A percentile compares a stretch with the other conserved stretches of the same genome.
These are phyloP conservation scores for Steinernema carpocapsae DNA, from an alignment of 2,888 invertebrate species.

Conservation along the genomic window DNA sequence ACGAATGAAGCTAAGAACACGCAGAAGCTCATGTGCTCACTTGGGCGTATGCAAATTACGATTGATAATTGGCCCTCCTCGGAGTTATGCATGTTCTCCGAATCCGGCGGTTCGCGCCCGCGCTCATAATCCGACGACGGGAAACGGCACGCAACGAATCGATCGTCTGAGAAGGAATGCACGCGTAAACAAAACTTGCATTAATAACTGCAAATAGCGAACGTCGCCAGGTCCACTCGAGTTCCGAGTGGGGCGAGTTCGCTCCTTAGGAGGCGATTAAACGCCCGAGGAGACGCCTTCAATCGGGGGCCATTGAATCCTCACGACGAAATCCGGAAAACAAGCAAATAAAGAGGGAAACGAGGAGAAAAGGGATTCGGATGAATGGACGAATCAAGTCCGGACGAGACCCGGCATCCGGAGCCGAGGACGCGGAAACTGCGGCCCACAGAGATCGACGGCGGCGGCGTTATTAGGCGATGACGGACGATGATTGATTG, in stretches of 20 bases:
- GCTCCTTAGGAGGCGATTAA: not conserved
- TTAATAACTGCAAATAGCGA: conserved; percentile 9
- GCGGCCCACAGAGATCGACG: not conserved
- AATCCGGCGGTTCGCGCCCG: not conserved
- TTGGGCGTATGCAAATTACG: conserved; percentile 32
- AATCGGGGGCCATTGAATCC: conserved; percentile 6
- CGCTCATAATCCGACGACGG: not conserved
- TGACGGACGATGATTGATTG: conserved; percentile 2
- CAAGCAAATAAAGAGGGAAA: conserved; percentile 24
- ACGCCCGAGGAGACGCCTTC: not conserved
- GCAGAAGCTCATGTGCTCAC: conserved; percentile 31
- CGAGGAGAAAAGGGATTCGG: not conserved
- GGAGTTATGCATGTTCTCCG: not conserved
- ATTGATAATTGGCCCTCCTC: conserved; percentile 16
- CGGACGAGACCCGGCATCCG: no score
- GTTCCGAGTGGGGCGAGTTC: not conserved
- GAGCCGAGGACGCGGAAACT: no score
- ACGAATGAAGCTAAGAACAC: not conserved
- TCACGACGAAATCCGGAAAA: not conserved
- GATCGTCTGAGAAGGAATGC: not conserved
- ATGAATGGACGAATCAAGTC: not conserved
- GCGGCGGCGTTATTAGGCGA: not conserved
- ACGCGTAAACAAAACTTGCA: conserved; percentile 23
- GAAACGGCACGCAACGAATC: not conserved
- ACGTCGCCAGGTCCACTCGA: not conserved